Conservation (phyloP, 2,888 invertebrate genomes). For the Argyresthia goedartella region DNA sequence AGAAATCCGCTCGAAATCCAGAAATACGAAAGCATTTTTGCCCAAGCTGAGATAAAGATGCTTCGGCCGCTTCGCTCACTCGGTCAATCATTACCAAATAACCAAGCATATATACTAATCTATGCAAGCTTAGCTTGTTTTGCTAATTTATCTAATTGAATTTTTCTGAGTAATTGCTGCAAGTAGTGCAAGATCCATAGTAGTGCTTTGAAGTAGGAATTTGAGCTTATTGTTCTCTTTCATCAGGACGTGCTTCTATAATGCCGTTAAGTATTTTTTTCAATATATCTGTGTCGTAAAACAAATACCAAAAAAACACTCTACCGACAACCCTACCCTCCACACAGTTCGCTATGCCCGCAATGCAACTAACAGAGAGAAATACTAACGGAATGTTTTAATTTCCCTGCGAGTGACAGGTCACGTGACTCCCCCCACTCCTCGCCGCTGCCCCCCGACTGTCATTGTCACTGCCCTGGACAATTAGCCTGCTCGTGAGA, state of each 20-base stretch:
- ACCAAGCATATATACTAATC: neutral
- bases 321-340: neutral
- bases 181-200: too few relatives aligned
- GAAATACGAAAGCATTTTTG: too few relatives aligned
- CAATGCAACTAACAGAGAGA: conserved; percentile 12
- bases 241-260: too few relatives aligned
- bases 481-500: conserved; percentile 68
- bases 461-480: conserved; percentile 62
- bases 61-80: too few relatives aligned
- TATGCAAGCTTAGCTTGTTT: neutral
- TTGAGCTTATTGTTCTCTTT: too few relatives aligned
- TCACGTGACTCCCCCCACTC: conserved; percentile 46
- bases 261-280: too few relatives aligned
- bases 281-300: neutral
- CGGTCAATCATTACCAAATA: too few relatives aligned
- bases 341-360: neutral
- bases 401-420: conserved; percentile 70
- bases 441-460: conserved; percentile 24
- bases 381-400: conserved; percentile 70
- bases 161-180: too few relatives aligned
- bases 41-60: too few relatives aligned
- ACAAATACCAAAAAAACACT: neutral
- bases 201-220: too few relatives aligned
- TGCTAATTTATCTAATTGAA: neutral
- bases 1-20: too few relatives aligned